A percentile compares a stretch with the other conserved stretches of the same genome.
Conservation (phyloP, 1,140 invertebrate species). For the Charaxes varanes region DNA sequence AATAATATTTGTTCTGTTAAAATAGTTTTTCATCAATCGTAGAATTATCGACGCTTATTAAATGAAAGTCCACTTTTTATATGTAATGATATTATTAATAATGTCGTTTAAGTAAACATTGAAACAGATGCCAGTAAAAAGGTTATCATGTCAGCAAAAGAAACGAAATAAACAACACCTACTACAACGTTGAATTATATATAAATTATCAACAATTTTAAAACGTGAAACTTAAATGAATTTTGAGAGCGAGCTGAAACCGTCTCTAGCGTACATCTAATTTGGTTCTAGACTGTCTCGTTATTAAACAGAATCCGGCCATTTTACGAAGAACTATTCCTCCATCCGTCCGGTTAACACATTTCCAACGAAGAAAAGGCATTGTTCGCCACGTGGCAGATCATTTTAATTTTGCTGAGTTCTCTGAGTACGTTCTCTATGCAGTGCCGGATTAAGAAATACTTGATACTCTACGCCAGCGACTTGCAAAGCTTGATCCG, state of each 20-base stretch:
- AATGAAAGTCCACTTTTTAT: too few species aligned
- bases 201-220: constrained; percentile 19
- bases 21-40: too few species aligned
- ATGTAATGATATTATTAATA: too few species aligned
- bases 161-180: constrained; percentile 3
- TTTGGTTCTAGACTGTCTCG: constrained; percentile 60
- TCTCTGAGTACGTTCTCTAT: constrained; percentile 18
- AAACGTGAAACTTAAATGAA: too few species aligned
- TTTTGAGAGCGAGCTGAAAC: too few species aligned
- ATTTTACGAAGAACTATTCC: constrained; percentile 32
- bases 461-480: too few species aligned
- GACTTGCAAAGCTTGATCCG: too few species aligned
- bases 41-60: too few species aligned
- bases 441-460: too few species aligned
- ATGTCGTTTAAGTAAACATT: too few species aligned
- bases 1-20: too few species aligned
- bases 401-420: constrained; percentile 39
- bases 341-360: constrained; percentile 12
- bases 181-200: too few species aligned
- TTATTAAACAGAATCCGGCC: constrained; percentile 45
- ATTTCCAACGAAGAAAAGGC: constrained; percentile 18
- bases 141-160: constrained; percentile 1
- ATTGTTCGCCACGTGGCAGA: constrained; percentile 21
- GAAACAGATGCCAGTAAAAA: constrained; percentile 16
- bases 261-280: constrained; percentile 45